Conservation (phyloP, 2,797 vertebrate genomes). For the Eurystomus glaucurus region DNA sequence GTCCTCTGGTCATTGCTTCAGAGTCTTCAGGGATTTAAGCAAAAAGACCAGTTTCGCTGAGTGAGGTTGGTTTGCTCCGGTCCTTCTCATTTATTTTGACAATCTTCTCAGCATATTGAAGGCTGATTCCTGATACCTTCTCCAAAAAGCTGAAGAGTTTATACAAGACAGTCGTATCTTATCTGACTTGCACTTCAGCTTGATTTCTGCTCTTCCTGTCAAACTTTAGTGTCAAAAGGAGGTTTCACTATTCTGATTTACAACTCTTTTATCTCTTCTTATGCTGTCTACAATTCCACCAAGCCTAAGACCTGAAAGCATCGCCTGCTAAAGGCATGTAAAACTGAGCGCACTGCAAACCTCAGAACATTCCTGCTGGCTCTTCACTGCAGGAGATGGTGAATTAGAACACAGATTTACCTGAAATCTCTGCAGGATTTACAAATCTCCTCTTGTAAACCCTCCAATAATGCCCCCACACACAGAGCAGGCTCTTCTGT, state of each 20-base stretch:
- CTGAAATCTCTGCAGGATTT: constrained; percentile 44
- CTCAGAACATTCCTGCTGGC: constrained; percentile 22
- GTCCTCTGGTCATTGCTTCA: not conserved
- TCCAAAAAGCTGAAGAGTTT: constrained; percentile 29
- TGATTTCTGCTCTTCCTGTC: constrained; percentile 41
- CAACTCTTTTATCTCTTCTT: not conserved
- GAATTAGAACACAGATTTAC: constrained; percentile 53
- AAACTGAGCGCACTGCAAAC: constrained; percentile 23
- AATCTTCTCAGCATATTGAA: not conserved
- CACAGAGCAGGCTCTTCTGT: not conserved
- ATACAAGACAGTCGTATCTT: constrained; percentile 18
- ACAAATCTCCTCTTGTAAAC: constrained; percentile 56
- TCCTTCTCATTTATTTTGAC: not conserved
- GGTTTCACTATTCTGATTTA: constrained; percentile 18
- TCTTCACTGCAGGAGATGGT: constrained; percentile 42
- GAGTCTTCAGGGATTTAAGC: not conserved
- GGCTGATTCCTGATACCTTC: not conserved
- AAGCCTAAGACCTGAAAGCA: constrained; percentile 15
- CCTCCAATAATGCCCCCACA: not conserved
- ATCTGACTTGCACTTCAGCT: constrained; percentile 51
- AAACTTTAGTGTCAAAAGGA: not conserved
- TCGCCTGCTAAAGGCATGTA: constrained; percentile 18
- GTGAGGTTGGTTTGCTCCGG: not conserved
- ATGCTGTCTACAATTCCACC: constrained; percentile 38
- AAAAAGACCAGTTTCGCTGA: constrained; percentile 22